These are phyloP conservation scores for Drosophila melanogaster DNA, from an alignment of 1,140 invertebrate genomes.

Conservation along the genomic window Release_6_plus_ISO1_MT NC_004354.4:12535001-12535500, in stretches of 20 bases:
- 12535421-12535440: constrained; percentile 8
- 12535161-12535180: constrained; percentile 80
- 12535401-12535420: constrained; percentile 74
- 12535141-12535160: constrained; percentile 25
- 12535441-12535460: constrained; percentile 32
- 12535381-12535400: constrained; percentile 83
- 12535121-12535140: constrained; percentile 2
- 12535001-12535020: too few species aligned
- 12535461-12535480: constrained; percentile 68
- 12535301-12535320: background rate
- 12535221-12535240: constrained; percentile 17
- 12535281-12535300: background rate
- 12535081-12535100: background rate
- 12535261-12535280: background rate
- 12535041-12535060: constrained; percentile 59
- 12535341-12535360: constrained; percentile 78
- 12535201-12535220: constrained; percentile 70
- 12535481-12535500: constrained; percentile 65
- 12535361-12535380: constrained; percentile 81
- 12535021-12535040: constrained; percentile 28
- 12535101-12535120: constrained; percentile 1
- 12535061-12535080: background rate
- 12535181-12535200: constrained; percentile 81
- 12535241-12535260: constrained; percentile 4
- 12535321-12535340: background rate